Percentiles rank a stretch among this genome's conserved stretches.
Evolutionary conservation across 2,888 invertebrate species (phyloP).

Genomic region (Tromatobia lineatoria): DNA sequence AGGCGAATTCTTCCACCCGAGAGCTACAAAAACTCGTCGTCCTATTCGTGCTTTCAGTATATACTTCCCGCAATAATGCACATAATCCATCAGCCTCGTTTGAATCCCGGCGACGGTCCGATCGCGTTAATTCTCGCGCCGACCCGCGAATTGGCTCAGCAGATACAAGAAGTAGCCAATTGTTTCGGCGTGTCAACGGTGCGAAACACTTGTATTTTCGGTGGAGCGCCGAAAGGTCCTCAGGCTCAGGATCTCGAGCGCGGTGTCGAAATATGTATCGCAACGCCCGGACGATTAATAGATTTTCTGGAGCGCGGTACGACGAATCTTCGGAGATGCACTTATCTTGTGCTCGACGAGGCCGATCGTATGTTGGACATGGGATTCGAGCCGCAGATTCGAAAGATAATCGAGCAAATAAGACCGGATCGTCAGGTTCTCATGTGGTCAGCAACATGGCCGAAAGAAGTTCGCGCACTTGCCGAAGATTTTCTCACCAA

Average conservation of each 20-base stretch:
- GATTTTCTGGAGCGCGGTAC: conserved; percentile 95
- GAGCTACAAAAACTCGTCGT: background rate
- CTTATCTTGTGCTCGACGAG: conserved; percentile 96
- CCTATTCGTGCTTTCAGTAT: conserved; percentile 84
- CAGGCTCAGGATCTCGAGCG: conserved; percentile 94
- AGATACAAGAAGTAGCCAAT: conserved; percentile 92
- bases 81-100: conserved; percentile 87
- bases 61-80: conserved; percentile 89
- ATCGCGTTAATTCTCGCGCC: conserved; percentile 87
- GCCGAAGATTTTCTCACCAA: conserved; percentile 97
- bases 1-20: too few relatives aligned
- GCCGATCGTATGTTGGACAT: conserved; percentile 98
- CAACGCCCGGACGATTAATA: conserved; percentile 97
- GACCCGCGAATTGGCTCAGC: conserved; percentile 87
- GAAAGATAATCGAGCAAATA: conserved; percentile 97
- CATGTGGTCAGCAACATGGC: conserved; percentile 99
- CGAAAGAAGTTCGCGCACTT: conserved; percentile 96
- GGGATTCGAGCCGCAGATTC: conserved; percentile 99
- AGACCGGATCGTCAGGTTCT: conserved; percentile 97
- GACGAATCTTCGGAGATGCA: conserved; percentile 94
- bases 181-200: conserved; percentile 96
- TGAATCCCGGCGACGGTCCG: conserved; percentile 88
- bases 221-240: conserved; percentile 98
- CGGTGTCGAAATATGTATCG: conserved; percentile 98
- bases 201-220: conserved; percentile 97